Evolutionary conservation across 2,888 invertebrate species (phyloP), one percentile per base, ranked within the genome.

Genomic region (Tryphoninae sp.): DNA sequence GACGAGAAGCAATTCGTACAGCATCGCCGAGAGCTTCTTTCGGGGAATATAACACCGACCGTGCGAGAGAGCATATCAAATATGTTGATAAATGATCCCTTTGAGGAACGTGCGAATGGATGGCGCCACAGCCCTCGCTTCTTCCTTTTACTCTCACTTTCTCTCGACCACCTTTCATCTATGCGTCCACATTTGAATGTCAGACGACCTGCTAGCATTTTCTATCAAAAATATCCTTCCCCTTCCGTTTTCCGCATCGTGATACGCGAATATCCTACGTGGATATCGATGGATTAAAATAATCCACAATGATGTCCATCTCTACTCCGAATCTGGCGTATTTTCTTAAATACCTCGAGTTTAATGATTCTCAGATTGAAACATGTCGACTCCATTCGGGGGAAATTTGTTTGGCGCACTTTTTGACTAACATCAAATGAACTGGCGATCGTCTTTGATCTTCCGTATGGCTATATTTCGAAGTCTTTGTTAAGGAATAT

Each of bases 1-100:
- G 75, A 62, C 51, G 75, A 76, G 77, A 80, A 81, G 64, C 67
- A 77, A 79, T 78, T 75, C 73, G 68, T 64, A 75, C 72, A 78
- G 68, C 49, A 84, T 58, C 72, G 74, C 49, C 78, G 69, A 62
- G 78, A 79, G 78, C 84, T 77, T 80, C 76, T 72, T 78, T 78
- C 72, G 77, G 80, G 81, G 78, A 80, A 81, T 84, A 81, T 80
- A 83, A 82, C 78, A 78, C 65, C 69, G 62, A 62, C 42, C 85
- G 86, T 84, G 86, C 83, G 87, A 87, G 85, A 86, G 87, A 89
- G 90, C 90, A 90, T 89, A 91, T 91, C 91, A 91, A 91, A 91
- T 91, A 91, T 91, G 91, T 91, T 91, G 91, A 92, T 92, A 91
- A 92, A 92, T 91, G 91, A 91, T 92, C 87, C 89, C 90, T 91